Base-by-base conservation (phyloP, 2,113 vertebrate genomes). In the Eclectus roratus region DNA sequence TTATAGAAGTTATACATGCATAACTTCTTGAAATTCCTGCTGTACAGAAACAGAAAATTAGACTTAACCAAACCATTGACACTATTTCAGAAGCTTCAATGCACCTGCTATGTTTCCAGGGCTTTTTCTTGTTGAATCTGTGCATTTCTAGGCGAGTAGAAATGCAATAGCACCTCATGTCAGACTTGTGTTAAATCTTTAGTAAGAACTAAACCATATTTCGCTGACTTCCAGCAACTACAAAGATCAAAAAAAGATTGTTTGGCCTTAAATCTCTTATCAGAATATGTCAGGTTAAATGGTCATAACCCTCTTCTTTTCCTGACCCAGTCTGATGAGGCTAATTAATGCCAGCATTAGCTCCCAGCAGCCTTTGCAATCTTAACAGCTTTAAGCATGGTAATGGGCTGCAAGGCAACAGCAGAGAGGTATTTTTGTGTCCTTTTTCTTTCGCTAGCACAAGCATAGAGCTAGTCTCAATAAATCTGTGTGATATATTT, bases 301-400 rank as follows among this genome's bases (percentile, higher is more conserved):
- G 52, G 43, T 68, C 60, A 86, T 71, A 88, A 73, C 23, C n/a
- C 2, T 56, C 15, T 78, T 65, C 44, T 80, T 85, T 55, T 85
- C 11, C 64, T 83, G 60, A 73, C 64, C 52, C 1, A 1, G 39
- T 80, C 10, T 88, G 72, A 93, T 92, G 79, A 39, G 60, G 47
- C 44, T 93, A 94, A 95, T 83, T 96, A 94, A 93, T 81, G 72
- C 37, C 77, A 93, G 18, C 56, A 33, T 95, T 95, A 88, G 39
- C 33, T 91, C 53, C 82, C 71, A 94, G 55, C 28, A 80, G 37
- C 25, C 74, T 80, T 93, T 16, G 27, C 33, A 83, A 49, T 80
- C 33, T 63, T 89, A 88, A 81, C 37, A 72, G 64, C 41, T 80
- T 7, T 72, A 70, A 70, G 63, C 53, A 50, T 11, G 50, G 58